Base-by-base conservation (phyloP, 2,888 invertebrate genomes). In the Morinoia aosen region DNA sequence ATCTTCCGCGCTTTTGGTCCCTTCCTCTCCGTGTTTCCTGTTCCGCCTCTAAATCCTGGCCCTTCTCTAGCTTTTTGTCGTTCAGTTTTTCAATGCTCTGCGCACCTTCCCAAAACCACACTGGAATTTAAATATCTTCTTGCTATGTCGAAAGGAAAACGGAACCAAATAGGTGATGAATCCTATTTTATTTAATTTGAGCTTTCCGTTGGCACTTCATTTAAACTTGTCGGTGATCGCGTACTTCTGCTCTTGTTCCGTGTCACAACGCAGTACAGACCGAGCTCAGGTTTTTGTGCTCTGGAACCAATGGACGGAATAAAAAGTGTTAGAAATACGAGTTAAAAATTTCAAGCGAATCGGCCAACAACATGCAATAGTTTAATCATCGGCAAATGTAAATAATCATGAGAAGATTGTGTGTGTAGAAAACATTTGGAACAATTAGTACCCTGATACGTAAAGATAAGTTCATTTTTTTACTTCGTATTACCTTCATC, bases 11-110 rank as follows among this genome's bases (percentile, higher is more conserved):
- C 57, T 93, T 93, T 93, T 93, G 93, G 93, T 93, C 93, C 11
- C 93, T 57, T 93, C 93, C 93, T 93, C 48, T 57, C 93, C 57
- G 33, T 93, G 93, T 93, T 93, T 93, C 93, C 93, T 93, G 93
- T 93, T 93, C 93, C 93, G 93, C 57, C 57, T 57, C 57, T 93
- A 93, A 93, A 93, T 93, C 93, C 57, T 33, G 93, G 93, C 10
- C 57, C 93, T 93, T 12, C 56, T 58, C 93, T 57, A 76, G 40
- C 39, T 90, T 90, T 90, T 90, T 90, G 39, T 90, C 48, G 40
- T 48, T 40, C 19, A 39, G 25, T 76, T 76, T 76, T 33, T 33
- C 76, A 76, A 33, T 76, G 76, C 25, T 16, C 25, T 61, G 16
- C 25, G 10, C 76, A 76, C 76, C 61, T 76, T 33, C 25, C 76